A percentile compares a stretch with the other conserved stretches of the same genome.
Conservation (phyloP, 2,888 invertebrate genomes). For the Stomorhina lunata region DNA sequence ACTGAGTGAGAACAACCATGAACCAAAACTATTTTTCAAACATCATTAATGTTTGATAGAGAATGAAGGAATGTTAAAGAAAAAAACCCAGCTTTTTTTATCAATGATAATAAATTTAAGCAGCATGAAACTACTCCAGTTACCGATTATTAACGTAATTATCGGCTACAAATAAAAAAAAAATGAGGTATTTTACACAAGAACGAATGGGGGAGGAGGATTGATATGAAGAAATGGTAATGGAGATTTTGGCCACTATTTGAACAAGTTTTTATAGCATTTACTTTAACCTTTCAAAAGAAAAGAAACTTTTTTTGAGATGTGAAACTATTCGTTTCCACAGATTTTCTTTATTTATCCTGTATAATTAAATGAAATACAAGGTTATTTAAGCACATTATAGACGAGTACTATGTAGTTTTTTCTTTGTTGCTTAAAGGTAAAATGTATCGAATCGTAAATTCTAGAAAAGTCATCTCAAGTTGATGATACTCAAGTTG, state of each 20-base stretch:
- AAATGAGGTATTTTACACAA: not conserved
- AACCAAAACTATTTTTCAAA: not conserved
- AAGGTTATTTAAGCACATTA: conserved; percentile 33
- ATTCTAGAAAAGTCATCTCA: not conserved
- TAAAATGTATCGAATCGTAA: too few relatives aligned
- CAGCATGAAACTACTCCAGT: conserved; percentile 11
- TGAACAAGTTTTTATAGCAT: too few relatives aligned
- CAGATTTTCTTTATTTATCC: not conserved
- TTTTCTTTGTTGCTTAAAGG: conserved; percentile 6
- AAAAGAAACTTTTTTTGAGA: not conserved
- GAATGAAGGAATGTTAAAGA: too few relatives aligned
- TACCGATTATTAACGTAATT: conserved; percentile 51
- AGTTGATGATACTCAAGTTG: not conserved
- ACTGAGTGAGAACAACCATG: too few relatives aligned
- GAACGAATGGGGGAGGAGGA: not conserved
- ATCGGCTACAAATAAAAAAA: conserved; percentile 14
- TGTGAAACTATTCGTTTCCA: not conserved
- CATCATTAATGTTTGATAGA: conserved; percentile 10
- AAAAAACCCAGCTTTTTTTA: too few relatives aligned
- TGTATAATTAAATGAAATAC: conserved; percentile 50
- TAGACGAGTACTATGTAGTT: too few relatives aligned
- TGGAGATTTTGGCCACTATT: too few relatives aligned
- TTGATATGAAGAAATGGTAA: not conserved
- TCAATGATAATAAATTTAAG: not conserved
- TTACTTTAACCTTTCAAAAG: not conserved